Percentiles rank a stretch among this genome's conserved stretches.
Evolutionary conservation across 2,888 invertebrate species (phyloP).

Genomic region (Epistrophe eligans): DNA sequence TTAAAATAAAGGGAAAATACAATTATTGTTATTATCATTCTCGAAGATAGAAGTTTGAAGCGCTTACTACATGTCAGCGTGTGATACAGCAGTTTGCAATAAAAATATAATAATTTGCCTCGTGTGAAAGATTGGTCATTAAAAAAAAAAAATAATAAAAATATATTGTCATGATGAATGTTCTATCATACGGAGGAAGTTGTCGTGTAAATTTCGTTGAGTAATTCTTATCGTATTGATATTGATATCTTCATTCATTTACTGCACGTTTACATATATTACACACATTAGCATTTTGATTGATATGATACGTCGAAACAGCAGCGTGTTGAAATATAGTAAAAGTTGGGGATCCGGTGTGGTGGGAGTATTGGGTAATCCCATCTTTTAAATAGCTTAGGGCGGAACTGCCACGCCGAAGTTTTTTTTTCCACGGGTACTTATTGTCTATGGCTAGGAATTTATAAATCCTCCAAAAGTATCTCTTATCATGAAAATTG

Average conservation of each 20-base stretch:
- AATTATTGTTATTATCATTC: conserved; percentile 7
- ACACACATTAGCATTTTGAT: conserved; percentile 21
- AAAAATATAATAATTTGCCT: conserved; percentile 1
- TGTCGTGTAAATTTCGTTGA: neutral
- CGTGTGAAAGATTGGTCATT: conserved; percentile 17
- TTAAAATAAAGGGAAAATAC: conserved; percentile 3
- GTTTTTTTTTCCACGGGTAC: too few relatives aligned
- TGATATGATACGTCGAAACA: conserved; percentile 2
- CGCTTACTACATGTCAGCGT: conserved; percentile 7
- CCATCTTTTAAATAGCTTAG: too few relatives aligned
- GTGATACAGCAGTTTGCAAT: conserved; percentile 23
- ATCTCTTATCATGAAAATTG: too few relatives aligned
- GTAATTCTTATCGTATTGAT: neutral
- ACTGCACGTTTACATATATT: neutral
- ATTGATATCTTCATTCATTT: neutral
- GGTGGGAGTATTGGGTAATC: too few relatives aligned
- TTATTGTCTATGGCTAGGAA: too few relatives aligned
- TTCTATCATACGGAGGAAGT: conserved; percentile 15
- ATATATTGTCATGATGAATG: conserved; percentile 17
- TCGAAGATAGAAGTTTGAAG: conserved; percentile 8
- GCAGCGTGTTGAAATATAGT: neutral
- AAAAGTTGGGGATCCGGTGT: neutral
- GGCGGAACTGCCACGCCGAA: too few relatives aligned
- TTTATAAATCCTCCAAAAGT: too few relatives aligned
- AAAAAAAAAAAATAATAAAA: conserved; percentile 8